Conservation (phyloP, 2,797 vertebrate genomes). For the Scyliorhinus canicula region DNA sequence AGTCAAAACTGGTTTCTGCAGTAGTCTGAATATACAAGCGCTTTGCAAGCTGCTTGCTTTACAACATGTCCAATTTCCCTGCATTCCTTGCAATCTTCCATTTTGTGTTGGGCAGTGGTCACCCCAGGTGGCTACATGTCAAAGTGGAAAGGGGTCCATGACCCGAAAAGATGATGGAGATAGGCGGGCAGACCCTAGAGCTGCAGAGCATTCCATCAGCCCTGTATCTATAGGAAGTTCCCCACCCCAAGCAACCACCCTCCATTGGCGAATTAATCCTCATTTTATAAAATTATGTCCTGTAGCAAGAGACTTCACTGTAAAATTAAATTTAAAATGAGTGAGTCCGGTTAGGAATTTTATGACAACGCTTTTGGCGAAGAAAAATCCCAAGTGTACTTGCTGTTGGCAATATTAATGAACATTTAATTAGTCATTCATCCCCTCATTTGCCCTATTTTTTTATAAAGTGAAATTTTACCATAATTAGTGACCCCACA, state of each 20-base stretch:
- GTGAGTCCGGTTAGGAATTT: background rate
- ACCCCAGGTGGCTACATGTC: too few species aligned
- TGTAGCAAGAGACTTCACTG: background rate
- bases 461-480: background rate
- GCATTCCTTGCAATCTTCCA: too few species aligned
- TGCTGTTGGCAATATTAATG: background rate
- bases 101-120: too few species aligned
- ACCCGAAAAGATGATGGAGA: background rate
- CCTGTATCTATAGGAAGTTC: background rate
- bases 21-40: too few species aligned
- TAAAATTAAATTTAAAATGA: background rate
- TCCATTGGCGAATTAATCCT: background rate
- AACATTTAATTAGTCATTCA: background rate
- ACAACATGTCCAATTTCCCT: too few species aligned
- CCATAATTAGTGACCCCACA: background rate
- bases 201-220: too few species aligned
- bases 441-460: too few species aligned
- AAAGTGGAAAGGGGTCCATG: background rate
- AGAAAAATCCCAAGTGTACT: background rate
- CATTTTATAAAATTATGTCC: background rate
- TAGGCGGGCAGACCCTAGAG: background rate
- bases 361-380: background rate
- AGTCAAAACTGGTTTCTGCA: too few species aligned
- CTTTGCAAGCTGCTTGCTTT: too few species aligned
- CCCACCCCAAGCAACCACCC: background rate